Conservation (phyloP, 2,113 vertebrate species). For the Cranoglanis bouderius region DNA sequence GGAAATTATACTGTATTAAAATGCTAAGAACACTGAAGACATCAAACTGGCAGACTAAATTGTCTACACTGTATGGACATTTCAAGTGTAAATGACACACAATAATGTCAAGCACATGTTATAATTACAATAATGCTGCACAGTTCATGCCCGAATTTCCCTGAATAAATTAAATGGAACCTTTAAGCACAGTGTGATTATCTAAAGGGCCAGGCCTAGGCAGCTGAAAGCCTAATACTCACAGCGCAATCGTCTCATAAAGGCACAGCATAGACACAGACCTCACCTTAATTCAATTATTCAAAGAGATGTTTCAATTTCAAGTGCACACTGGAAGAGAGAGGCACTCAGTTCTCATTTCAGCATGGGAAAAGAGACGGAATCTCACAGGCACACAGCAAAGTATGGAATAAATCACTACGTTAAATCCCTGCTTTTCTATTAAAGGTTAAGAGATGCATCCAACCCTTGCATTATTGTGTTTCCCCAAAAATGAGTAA, state of each 20-base stretch:
- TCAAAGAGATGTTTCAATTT: conserved; percentile 43
- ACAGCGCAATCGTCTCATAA: conserved; percentile 20
- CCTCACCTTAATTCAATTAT: conserved; percentile 38
- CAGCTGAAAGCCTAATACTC: conserved; percentile 37
- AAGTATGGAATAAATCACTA: not conserved
- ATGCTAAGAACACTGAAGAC: not conserved
- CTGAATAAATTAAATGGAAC: not conserved
- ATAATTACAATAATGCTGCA: conserved; percentile 6
- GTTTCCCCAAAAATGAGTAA: conserved; percentile 11
- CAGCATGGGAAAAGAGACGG: not conserved
- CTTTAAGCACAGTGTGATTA: conserved; percentile 11
- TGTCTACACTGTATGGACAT: not conserved
- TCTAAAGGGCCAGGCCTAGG: conserved; percentile 6
- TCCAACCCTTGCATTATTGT: not conserved
- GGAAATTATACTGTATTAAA: not conserved
- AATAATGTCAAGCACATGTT: not conserved
- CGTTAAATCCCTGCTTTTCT: not conserved
- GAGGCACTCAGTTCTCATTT: not conserved
- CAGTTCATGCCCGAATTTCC: not conserved
- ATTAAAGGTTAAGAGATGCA: conserved; percentile 29
- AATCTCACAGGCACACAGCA: not conserved
- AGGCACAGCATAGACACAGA: conserved; percentile 6
- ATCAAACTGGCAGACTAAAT: not conserved
- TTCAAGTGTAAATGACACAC: not conserved
- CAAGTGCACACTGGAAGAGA: not conserved